Evolutionary conservation across 2,888 invertebrate species (phyloP).

Genomic region (Pherbina coryleti): DNA sequence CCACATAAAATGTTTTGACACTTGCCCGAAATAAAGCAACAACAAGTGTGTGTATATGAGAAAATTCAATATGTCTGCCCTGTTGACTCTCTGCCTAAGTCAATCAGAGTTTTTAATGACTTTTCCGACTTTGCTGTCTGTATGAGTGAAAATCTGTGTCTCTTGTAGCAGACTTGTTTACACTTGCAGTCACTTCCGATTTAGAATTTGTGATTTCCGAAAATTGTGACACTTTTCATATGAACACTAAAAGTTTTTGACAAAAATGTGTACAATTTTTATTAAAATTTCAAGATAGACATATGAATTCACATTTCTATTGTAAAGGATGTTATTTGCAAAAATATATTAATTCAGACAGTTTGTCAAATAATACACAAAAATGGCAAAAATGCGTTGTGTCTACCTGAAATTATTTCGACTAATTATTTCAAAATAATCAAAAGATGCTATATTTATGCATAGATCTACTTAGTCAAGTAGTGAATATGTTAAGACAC

Average conservation of each 20-base stretch:
- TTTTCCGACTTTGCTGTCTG: background rate
- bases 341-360: too few species aligned
- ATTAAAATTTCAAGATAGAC: too few species aligned
- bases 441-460: too few species aligned
- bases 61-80: background rate
- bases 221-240: background rate
- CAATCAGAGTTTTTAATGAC: conserved; percentile 5
- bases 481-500: too few species aligned
- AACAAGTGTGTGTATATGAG: background rate
- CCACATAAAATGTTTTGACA: conserved; percentile 25
- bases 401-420: too few species aligned
- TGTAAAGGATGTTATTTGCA: too few species aligned
- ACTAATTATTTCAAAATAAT: too few species aligned
- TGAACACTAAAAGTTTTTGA: background rate
- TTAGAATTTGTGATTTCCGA: background rate
- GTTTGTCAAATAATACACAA: too few species aligned
- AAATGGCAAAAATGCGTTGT: too few species aligned
- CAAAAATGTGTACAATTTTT: too few species aligned
- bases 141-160: background rate
- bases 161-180: background rate
- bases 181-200: background rate
- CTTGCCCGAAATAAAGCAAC: background rate
- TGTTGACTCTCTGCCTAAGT: background rate
- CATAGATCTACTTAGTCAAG: too few species aligned
- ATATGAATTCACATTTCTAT: too few species aligned